Conservation (phyloP, 2,113 vertebrate genomes). For the Callionymus lyra region DNA sequence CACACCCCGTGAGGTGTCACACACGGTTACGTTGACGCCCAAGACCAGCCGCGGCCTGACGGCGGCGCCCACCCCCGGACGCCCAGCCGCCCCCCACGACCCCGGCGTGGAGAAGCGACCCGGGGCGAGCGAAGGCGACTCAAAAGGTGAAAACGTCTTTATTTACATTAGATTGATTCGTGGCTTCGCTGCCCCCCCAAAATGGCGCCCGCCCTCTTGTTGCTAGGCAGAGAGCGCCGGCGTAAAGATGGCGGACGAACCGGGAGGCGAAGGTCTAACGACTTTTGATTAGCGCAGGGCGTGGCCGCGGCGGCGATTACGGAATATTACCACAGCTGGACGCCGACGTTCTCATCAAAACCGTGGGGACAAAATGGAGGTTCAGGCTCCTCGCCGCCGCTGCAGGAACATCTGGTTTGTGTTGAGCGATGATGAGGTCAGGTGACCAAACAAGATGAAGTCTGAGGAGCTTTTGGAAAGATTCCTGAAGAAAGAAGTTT, state of each 20-base stretch:
- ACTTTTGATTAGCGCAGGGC: constrained; percentile 46
- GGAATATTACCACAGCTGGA: constrained; percentile 27
- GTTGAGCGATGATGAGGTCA: too few relatives aligned
- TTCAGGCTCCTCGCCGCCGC: too few relatives aligned
- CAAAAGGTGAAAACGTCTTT: constrained; percentile 35
- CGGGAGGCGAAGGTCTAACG: constrained; percentile 52
- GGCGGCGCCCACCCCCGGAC: constrained; percentile 42
- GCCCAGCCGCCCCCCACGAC: constrained; percentile 24
- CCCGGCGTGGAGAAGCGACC: constrained; percentile 34
- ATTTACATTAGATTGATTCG: constrained; percentile 46
- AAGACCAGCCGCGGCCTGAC: constrained; percentile 39
- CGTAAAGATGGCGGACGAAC: constrained; percentile 57
- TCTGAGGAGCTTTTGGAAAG: too few relatives aligned
- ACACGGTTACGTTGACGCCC: constrained; percentile 51
- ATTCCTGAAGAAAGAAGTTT: too few relatives aligned
- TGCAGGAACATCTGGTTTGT: too few relatives aligned
- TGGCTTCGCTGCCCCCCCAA: constrained; percentile 32
- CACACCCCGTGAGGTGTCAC: constrained; percentile 50
- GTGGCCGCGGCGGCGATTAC: constrained; percentile 42
- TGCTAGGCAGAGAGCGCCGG: constrained; percentile 64
- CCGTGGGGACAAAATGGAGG: too few relatives aligned
- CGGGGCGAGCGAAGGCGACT: constrained; percentile 15
- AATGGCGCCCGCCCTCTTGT: constrained; percentile 56
- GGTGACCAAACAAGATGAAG: too few relatives aligned
- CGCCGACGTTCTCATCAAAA: background rate